These are phyloP conservation scores for Atta cephalotes DNA, from an alignment of 1,140 invertebrate species.

Conservation along the genomic window DNA sequence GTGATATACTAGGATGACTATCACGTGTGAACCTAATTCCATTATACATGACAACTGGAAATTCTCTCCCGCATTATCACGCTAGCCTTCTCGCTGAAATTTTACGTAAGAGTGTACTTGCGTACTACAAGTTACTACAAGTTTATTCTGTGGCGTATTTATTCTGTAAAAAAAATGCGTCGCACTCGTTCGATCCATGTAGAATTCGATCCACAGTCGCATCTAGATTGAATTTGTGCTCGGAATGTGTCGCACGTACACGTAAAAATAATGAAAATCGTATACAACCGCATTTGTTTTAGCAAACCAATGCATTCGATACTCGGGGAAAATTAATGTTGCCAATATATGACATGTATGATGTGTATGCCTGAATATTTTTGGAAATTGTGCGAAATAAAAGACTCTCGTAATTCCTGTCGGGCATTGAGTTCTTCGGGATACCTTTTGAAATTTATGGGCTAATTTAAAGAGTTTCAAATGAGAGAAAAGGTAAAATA, in stretches of 20 bases:
- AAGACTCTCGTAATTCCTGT: neutral
- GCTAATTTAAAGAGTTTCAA: constrained; percentile 21
- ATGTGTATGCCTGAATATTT: constrained; percentile 17
- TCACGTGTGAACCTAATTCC: constrained; percentile 41
- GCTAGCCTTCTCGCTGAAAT: constrained; percentile 26
- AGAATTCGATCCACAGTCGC: neutral
- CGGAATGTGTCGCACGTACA: constrained; percentile 1
- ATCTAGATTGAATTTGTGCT: neutral
- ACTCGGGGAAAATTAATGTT: constrained; percentile 19
- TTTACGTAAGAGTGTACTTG: constrained; percentile 7
- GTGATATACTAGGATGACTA: constrained; percentile 37
- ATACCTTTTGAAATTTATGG: constrained; percentile 16
- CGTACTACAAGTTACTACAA: neutral
- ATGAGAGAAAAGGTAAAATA: neutral
- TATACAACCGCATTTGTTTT: neutral
- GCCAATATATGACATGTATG: neutral
- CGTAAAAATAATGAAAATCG: constrained; percentile 21
- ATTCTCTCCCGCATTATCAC: constrained; percentile 56
- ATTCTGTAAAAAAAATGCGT: neutral
- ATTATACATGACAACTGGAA: constrained; percentile 56
- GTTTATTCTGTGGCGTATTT: constrained; percentile 18
- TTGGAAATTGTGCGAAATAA: constrained; percentile 32
- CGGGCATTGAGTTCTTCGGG: constrained; percentile 17
- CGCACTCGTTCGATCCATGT: neutral
- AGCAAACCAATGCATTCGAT: neutral